phyloP scores from a whole-genome alignment of 2,113 vertebrate species.

The Petrocephalus microphthalmus region DNA sequence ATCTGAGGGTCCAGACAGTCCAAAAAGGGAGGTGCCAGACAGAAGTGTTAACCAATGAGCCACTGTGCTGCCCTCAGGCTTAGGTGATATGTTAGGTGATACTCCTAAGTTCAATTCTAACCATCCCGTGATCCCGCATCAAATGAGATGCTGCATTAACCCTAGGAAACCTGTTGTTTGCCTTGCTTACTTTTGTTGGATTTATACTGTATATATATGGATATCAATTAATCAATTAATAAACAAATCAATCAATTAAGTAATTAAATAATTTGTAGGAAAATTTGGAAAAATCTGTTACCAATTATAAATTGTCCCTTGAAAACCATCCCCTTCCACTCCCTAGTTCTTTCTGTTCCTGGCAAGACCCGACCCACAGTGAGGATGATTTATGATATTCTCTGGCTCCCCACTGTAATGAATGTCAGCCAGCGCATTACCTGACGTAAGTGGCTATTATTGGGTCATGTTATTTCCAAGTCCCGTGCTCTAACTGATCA shows the following conservation, averaged over 20 bases:
- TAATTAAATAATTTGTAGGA: neutral
- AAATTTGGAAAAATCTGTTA: neutral
- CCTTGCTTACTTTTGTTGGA: neutral
- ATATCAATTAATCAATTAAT: neutral
- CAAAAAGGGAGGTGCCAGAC: neutral
- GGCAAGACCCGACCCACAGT: slow-evolving; percentile 29
- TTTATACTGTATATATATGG: neutral
- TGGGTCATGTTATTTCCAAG: slow-evolving; percentile 32
- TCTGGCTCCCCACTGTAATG: slow-evolving; percentile 31
- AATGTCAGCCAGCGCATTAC: slow-evolving; percentile 29
- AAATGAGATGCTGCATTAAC: neutral
- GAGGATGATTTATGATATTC: slow-evolving; percentile 37
- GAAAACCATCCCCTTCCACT: neutral
- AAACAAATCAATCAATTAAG: neutral
- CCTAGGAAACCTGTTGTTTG: neutral
- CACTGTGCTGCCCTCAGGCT: neutral
- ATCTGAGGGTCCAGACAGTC: neutral
- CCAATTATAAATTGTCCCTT: slow-evolving; percentile 13
- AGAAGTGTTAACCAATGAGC: neutral
- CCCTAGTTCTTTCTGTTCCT: neutral
- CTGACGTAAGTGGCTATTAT: slow-evolving; percentile 43
- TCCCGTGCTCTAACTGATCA: neutral
- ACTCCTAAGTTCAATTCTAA: neutral
- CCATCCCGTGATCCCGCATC: neutral
- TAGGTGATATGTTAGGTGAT: no score